Conservation (phyloP, 2,888 invertebrate genomes). For the Caenorhabditis imperialis region DNA sequence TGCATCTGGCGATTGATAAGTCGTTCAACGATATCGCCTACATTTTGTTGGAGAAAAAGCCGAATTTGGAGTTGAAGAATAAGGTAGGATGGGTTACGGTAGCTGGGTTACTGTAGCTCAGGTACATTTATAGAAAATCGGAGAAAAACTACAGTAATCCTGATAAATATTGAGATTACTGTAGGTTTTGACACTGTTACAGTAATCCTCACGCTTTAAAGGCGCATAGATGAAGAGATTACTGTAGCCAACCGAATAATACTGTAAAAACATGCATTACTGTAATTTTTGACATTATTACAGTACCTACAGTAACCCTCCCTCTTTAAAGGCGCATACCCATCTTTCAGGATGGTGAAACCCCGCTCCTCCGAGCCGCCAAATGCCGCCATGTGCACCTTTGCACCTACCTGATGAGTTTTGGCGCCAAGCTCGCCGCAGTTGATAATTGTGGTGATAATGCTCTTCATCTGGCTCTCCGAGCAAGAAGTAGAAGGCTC, state of each 20-base stretch:
- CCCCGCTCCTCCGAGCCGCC: constrained; percentile 91
- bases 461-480: constrained; percentile 93
- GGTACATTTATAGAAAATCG: background rate
- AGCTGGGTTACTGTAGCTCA: no score
- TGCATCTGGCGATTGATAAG: constrained; percentile 96
- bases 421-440: constrained; percentile 91
- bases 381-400: constrained; percentile 89
- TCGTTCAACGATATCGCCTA: constrained; percentile 90
- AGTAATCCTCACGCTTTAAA: no score
- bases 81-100: constrained; percentile 82
- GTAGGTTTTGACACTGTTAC: no score
- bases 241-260: no score
- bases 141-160: no score
- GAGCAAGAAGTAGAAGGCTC: constrained; percentile 87
- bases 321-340: no score
- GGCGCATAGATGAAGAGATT: no score
- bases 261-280: no score
- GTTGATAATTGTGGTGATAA: constrained; percentile 87
- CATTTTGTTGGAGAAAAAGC: constrained; percentile 88
- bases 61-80: constrained; percentile 92
- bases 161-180: no score
- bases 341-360: constrained; percentile 88
- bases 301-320: no score
- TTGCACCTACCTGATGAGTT: constrained; percentile 85
- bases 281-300: no score